Base-by-base conservation (phyloP, 2,797 vertebrate species). In the Dallia pectoralis region DNA sequence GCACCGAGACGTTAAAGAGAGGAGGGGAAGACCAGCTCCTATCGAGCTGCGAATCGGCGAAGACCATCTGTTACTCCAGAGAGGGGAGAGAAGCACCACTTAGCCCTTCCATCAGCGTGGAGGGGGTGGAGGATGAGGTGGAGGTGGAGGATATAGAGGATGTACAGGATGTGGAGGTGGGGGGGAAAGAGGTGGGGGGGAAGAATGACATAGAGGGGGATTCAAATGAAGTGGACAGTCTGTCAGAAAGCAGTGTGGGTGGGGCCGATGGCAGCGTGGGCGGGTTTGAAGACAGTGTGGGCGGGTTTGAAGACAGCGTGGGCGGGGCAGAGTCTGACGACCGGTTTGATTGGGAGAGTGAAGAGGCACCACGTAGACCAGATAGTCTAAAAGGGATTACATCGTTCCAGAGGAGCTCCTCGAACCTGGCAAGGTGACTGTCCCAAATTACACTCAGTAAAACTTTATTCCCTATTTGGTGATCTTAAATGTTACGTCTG, bases 11-110 rank as follows among this genome's bases (percentile, higher is more conserved):
- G 0, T 71, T 95, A 2, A 95, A 90, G 84, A 93, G 85, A 77
- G 53, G 53, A 59, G 53, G 84, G 93, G 95, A 96, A 0, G 95
- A 95, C 25, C 87, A 85, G 47, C 90, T 95, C 18, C 75, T 97
- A 69, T 98, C 96, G 88, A 98, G 97, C 78, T 98, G 96, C 59
- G 96, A 99, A 71, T 99, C 97, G 3, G 95, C 96, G 75, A 95
- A 96, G 88, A 95, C 95, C 0, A 84, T 95, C 56, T 96, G 95
- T 69, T 94, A 96, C 65, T 89, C 86, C 0, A 89, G 85, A 67
- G 91, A 33, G 0, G 74, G 66, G 74, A 62, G 1, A 9, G 79
- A 74, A 18, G 80, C 77, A n/a, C 77, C 19, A 15, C 78, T 79
- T 49, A 85, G 89, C 0, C 93, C 92, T 0, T 91, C 91, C 74